Conservation (phyloP, 2,797 vertebrate genomes). For the Karalla daura region DNA sequence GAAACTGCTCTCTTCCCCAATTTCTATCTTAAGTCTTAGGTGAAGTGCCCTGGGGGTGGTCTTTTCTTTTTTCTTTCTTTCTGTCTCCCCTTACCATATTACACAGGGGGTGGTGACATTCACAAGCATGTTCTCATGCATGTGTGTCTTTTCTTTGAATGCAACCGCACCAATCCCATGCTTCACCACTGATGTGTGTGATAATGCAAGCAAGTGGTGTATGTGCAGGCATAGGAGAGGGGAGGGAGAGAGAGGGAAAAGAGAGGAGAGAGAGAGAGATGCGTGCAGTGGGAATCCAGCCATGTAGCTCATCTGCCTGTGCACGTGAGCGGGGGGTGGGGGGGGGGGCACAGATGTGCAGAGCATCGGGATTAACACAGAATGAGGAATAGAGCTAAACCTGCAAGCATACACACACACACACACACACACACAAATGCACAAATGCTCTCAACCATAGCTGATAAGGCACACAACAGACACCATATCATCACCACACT, state of each 20-base stretch:
- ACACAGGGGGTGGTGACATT: conserved; percentile 1
- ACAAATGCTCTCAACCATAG: conserved; percentile 38
- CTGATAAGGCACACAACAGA: conserved; percentile 36
- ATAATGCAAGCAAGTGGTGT: conserved; percentile 36
- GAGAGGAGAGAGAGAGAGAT: conserved; percentile 20
- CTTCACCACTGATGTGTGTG: conserved; percentile 31
- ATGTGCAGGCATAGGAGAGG: conserved; percentile 25
- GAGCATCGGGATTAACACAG: conserved; percentile 73
- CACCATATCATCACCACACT: conserved; percentile 25
- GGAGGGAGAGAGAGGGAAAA: conserved; percentile 20
- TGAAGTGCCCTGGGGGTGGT: not conserved
- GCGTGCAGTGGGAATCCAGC: conserved; percentile 62
- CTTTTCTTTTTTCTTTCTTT: not conserved
- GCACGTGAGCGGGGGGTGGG: conserved; percentile 70
- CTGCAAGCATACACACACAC: conserved; percentile 37
- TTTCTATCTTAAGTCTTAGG: conserved; percentile 11
- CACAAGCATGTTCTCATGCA: not conserved
- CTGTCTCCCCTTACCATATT: not conserved
- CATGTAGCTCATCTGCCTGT: conserved; percentile 70
- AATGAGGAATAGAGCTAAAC: conserved; percentile 63
- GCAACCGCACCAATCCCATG: conserved; percentile 9
- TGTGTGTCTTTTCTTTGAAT: conserved; percentile 16
- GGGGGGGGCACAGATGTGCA: conserved; percentile 74
- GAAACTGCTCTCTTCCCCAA: conserved; percentile 23
- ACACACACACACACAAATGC: conserved; percentile 16